A percentile compares a stretch with the other conserved stretches of the same genome.
These are phyloP conservation scores for Drosophila subpulchrella DNA, from an alignment of 1,140 invertebrate genomes.

Conservation along the genomic window DNA sequence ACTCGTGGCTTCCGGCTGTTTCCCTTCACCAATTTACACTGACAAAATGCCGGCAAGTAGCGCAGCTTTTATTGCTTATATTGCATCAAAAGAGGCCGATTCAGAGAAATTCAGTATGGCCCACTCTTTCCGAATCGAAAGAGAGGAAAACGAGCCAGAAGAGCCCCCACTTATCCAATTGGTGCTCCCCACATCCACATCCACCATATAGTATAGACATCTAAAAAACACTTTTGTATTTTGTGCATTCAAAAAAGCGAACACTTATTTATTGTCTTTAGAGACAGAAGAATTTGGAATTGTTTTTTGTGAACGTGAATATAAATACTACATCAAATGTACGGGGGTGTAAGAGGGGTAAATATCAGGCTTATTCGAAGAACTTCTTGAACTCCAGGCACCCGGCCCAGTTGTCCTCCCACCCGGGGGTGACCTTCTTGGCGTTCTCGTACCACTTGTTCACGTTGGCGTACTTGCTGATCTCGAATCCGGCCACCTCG, in stretches of 20 bases:
- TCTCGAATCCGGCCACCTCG: slow-evolving; percentile 88
- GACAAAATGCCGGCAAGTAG: neutral
- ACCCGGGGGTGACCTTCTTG: slow-evolving; percentile 89
- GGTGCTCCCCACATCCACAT: neutral
- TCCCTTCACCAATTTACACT: slow-evolving; percentile 10
- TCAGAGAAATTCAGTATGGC: neutral
- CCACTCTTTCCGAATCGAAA: slow-evolving; percentile 9
- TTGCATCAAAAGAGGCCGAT: neutral
- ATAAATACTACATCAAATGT: slow-evolving; percentile 61
- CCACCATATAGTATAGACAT: slow-evolving; percentile 8
- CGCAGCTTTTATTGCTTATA: neutral
- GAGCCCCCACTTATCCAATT: slow-evolving; percentile 19
- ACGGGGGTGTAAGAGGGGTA: slow-evolving; percentile 11
- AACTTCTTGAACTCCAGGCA: slow-evolving; percentile 85
- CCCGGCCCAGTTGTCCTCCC: slow-evolving; percentile 89
- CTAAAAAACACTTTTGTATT: neutral
- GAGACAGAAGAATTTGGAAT: slow-evolving; percentile 41
- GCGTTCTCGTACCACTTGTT: slow-evolving; percentile 89
- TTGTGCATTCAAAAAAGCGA: slow-evolving; percentile 48
- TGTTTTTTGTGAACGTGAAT: slow-evolving; percentile 44
- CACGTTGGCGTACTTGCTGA: slow-evolving; percentile 89
- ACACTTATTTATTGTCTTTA: slow-evolving; percentile 44
- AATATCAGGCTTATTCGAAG: slow-evolving; percentile 65
- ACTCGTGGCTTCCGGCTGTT: slow-evolving; percentile 7
- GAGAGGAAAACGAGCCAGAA: slow-evolving; percentile 13